phyloP scores from a whole-genome alignment of 92 coral and sea anemone genomes.

The Porites evermanni region DNA sequence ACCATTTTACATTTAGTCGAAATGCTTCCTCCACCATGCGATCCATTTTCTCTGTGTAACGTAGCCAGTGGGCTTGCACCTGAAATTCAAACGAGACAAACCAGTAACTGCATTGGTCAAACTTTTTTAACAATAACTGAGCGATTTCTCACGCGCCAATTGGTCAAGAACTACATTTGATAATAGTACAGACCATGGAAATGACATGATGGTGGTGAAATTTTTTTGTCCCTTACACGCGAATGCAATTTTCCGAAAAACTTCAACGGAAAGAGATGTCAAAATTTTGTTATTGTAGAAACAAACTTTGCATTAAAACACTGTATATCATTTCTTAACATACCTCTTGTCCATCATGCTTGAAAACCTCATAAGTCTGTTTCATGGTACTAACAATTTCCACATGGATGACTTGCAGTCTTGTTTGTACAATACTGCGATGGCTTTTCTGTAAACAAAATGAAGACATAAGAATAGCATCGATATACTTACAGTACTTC shows the following conservation, averaged over 20 bases:
- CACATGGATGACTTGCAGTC: constrained; percentile 91
- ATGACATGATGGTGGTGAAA: not conserved
- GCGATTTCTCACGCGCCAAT: too few relatives aligned
- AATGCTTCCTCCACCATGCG: constrained; percentile 99
- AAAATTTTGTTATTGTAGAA: not conserved
- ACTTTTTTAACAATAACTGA: too few relatives aligned
- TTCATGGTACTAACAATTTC: constrained; percentile 95
- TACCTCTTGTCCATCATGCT: constrained; percentile 97
- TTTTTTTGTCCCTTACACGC: too few relatives aligned
- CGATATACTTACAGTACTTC: not conserved
- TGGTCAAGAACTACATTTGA: too few relatives aligned
- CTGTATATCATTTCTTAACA: not conserved
- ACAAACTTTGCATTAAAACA: not conserved
- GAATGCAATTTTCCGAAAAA: too few relatives aligned
- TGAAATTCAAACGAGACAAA: constrained; percentile 11
- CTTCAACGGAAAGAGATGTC: not conserved
- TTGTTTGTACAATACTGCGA: constrained; percentile 86
- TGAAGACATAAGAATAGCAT: not conserved
- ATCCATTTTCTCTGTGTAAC: constrained; percentile 99
- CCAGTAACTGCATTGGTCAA: not conserved
- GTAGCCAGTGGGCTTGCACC: constrained; percentile 99
- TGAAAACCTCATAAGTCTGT: constrained; percentile 92
- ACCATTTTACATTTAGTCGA: constrained; percentile 98
- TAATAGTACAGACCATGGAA: too few relatives aligned
- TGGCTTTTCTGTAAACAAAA: constrained; percentile 80